phyloP scores from a whole-genome alignment of 1,140 invertebrate species.

The Propsilocerus akamusi region DNA sequence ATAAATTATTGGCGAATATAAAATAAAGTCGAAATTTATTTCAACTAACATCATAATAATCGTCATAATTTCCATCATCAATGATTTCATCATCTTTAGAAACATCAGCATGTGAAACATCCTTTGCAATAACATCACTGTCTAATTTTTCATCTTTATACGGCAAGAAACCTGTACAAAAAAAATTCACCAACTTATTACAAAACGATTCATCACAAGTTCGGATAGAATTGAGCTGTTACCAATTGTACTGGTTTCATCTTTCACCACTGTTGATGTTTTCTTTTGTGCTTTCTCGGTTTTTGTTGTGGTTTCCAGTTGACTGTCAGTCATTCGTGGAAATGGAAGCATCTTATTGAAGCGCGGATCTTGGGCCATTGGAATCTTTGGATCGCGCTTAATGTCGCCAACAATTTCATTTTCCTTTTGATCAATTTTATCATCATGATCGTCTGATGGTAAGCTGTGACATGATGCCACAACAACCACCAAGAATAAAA shows the following conservation, averaged over 20 bases:
- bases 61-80: neutral
- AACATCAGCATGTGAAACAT: neutral
- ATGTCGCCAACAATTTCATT: neutral
- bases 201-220: too few species aligned
- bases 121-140: neutral
- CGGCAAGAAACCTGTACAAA: neutral
- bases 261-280: neutral
- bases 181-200: neutral
- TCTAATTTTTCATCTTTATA: neutral
- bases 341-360: neutral
- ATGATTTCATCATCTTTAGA: neutral
- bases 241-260: neutral
- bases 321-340: neutral
- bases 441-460: neutral
- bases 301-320: neutral
- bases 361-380: neutral
- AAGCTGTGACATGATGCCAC: neutral
- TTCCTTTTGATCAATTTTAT: neutral
- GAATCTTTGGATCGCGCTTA: neutral
- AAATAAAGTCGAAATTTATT: neutral
- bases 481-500: neutral
- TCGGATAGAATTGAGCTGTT: neutral
- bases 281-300: neutral
- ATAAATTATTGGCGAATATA: too few species aligned
- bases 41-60: neutral